phyloP scores from a whole-genome alignment of 2,113 vertebrate species.

The Stercorarius parasiticus region DNA sequence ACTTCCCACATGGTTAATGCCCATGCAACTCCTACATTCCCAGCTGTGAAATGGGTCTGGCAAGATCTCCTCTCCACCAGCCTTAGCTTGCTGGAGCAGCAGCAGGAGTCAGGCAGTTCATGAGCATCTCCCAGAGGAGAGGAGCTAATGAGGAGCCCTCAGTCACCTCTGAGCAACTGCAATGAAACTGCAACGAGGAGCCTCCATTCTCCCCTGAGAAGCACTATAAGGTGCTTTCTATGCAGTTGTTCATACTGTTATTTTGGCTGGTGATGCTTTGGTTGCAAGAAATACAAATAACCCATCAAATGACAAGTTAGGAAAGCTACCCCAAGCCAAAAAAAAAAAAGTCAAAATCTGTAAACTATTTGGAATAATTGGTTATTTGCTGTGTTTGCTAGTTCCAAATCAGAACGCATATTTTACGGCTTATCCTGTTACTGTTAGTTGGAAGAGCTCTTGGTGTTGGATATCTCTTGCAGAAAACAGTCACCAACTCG shows the following conservation, averaged over 20 bases:
- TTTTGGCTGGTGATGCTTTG: background rate
- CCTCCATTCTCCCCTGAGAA: background rate
- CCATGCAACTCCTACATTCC: background rate
- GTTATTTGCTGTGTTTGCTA: conserved; percentile 74
- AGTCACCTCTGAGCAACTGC: background rate
- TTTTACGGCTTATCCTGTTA: conserved; percentile 71
- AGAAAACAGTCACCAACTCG: background rate
- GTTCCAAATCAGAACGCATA: conserved; percentile 58
- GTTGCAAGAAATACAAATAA: conserved; percentile 9
- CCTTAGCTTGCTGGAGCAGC: background rate
- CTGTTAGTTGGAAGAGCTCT: conserved; percentile 58
- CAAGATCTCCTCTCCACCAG: background rate
- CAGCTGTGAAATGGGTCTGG: background rate
- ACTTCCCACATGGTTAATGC: background rate
- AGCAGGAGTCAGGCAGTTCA: background rate
- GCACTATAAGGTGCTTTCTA: background rate
- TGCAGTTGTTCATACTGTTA: fast-evolving
- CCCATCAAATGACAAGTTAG: conserved; percentile 58
- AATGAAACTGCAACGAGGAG: background rate
- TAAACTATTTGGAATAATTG: conserved; percentile 75
- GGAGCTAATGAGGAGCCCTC: background rate
- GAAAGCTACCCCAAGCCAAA: background rate
- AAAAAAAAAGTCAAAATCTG: conserved; percentile 59
- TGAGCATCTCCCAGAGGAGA: background rate
- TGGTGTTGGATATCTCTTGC: conserved; percentile 54